phyloP scores from a whole-genome alignment of 2,888 invertebrate species.

The Polydrusus tereticollis region DNA sequence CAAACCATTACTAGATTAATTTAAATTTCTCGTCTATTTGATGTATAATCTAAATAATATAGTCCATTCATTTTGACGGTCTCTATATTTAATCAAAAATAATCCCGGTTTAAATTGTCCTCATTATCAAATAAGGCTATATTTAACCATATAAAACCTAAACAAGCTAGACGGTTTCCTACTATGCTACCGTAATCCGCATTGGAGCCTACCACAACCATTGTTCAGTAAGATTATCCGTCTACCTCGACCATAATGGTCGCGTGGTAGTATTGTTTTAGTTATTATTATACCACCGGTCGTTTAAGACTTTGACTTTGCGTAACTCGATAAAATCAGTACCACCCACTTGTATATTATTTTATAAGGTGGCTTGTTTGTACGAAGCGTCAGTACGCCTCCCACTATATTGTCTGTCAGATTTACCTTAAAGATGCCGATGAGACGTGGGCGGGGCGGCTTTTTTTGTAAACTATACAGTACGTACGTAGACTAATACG shows the following conservation, averaged over 20 bases:
- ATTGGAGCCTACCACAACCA: slow-evolving; percentile 42
- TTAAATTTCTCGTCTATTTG: no score
- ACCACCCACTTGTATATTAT: slow-evolving; percentile 47
- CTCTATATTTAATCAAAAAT: no score
- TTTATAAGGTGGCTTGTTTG: slow-evolving; percentile 48
- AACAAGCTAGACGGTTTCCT: not conserved
- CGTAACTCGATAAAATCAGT: slow-evolving; percentile 48
- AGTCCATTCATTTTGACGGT: no score
- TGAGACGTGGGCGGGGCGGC: slow-evolving; percentile 36
- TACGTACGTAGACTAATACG: no score
- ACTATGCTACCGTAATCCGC: slow-evolving; percentile 41
- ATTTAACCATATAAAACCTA: slow-evolving; percentile 8
- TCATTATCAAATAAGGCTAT: no score
- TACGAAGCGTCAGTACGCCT: slow-evolving; percentile 40
- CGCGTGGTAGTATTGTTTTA: slow-evolving; percentile 49
- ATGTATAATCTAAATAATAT: no score
- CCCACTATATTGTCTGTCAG: slow-evolving; percentile 41
- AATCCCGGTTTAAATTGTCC: no score
- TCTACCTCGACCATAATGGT: slow-evolving; percentile 40
- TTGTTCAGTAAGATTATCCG: slow-evolving; percentile 44
- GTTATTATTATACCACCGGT: slow-evolving; percentile 43
- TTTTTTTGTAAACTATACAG: slow-evolving; percentile 3
- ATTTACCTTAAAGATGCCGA: slow-evolving; percentile 43
- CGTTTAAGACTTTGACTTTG: slow-evolving; percentile 44
- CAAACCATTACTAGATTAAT: no score